Base-by-base conservation (phyloP, 2,113 vertebrate genomes). In the Anolis carolinensis region DNA sequence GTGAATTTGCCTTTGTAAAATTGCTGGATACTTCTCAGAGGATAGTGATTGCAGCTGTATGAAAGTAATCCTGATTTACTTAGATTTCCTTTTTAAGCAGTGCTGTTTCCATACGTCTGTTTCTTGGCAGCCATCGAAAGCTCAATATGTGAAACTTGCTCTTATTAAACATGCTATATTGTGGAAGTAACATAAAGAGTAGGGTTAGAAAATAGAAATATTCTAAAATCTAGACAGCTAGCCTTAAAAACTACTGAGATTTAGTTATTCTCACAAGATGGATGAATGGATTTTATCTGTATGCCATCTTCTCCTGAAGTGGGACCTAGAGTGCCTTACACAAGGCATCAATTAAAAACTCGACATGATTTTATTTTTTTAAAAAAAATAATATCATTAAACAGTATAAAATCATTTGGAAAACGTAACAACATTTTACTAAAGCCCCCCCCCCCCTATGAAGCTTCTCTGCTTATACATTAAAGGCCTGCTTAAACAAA, bases 121-220 rank as follows among this genome's bases (percentile, higher is more conserved):
- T 63, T 23, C 59, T 55, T 65, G n/a, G 14, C 23, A 65, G 44
- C 18, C 34, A 39, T 77, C 3, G 8, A 55, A 74, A 44, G 72
- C 72, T 14, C n/a, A 80, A 44, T 67, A 25, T 55, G 52, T 55
- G 9, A 55, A 55, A 55, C 52, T 11, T 11, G 13, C 44, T 67
- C 34, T 44, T 80, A 39, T 36, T 67, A 67, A 67, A 80, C 14
- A 55, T 14, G 14, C 14, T 14, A 10, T 55, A 55, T 55, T 78
- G 71, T 63, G 90, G 65, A 90, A 91, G 67, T 72, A 88, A 70
- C 27, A 72, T 80, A 85, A 84, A 36, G 77, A 79, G 34, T 65
- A 30, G 32, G 14, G 9, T 65, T 63, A 4, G 59, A 25, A 80
- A 65, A 23, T 5, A 65, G 34, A 25, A 87, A 2, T 90, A 25